phyloP scores from a whole-genome alignment of 1,140 invertebrate species.

The Goniozus legneri region DNA sequence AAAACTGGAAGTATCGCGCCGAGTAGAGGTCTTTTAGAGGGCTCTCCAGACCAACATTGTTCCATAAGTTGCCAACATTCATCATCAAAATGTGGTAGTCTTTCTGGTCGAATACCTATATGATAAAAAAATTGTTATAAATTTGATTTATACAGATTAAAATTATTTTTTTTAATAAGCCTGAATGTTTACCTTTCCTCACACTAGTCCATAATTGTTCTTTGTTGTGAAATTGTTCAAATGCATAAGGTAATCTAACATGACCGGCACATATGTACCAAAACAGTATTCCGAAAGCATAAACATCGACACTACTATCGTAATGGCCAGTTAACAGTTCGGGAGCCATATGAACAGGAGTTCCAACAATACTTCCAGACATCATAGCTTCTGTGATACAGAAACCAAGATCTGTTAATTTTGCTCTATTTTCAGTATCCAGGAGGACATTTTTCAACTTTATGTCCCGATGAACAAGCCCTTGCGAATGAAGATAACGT shows the following conservation, averaged over 20 bases:
- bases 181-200: slow-evolving; percentile 65
- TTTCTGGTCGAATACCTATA: slow-evolving; percentile 72
- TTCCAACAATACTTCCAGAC: slow-evolving; percentile 82
- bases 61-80: slow-evolving; percentile 85
- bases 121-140: slow-evolving; percentile 22
- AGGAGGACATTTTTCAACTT: slow-evolving; percentile 88
- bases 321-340: slow-evolving; percentile 81
- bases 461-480: slow-evolving; percentile 84
- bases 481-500: slow-evolving; percentile 83
- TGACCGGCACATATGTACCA: slow-evolving; percentile 88
- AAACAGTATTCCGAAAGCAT: slow-evolving; percentile 88
- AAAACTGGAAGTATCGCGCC: slow-evolving; percentile 73
- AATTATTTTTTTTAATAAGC: slow-evolving; percentile 4
- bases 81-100: slow-evolving; percentile 69
- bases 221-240: slow-evolving; percentile 84
- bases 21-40: slow-evolving; percentile 69
- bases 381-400: slow-evolving; percentile 91
- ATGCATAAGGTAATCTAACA: slow-evolving; percentile 73
- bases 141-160: slow-evolving; percentile 5
- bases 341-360: slow-evolving; percentile 90
- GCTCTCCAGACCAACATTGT: slow-evolving; percentile 79
- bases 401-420: slow-evolving; percentile 87
- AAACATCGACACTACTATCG: slow-evolving; percentile 84
- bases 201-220: slow-evolving; percentile 85
- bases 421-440: slow-evolving; percentile 71